Evolutionary conservation across 1,140 invertebrate species (phyloP), one percentile per base, ranked within the genome.

Genomic region (Cydia amplana): DNA sequence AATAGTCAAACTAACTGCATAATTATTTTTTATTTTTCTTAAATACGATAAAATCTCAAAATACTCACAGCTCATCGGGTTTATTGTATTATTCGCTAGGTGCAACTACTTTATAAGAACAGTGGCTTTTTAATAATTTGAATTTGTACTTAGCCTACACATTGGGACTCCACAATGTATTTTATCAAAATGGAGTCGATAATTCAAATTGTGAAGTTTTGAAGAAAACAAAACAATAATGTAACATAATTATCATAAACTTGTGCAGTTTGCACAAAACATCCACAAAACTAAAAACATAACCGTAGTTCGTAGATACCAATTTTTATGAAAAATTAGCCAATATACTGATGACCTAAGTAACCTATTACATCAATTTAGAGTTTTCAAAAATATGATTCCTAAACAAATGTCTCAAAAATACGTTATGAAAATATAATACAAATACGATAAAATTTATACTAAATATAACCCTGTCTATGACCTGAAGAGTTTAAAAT

Each of bases 381-480:
- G 85, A 89, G 83, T 84, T 88, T 91, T 91, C 86, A 90, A 93
- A 93, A 91, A 91, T 93, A 93, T 91, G 84, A 91, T 90, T 91
- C 91, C 88, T 91, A 91, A 93, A 93, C 89, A 88, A 93, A 91
- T 84, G 80, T 93, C 89, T 93, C 89, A 93, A 93, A 93, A 91
- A 91, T 91, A 91, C 86, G 75, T 93, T 91, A 91, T 93, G 90
- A 91, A 91, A 93, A 93, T 91, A 91, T 93, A 91, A 93, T 92
- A 90, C 88, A 90, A 90, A 93, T 91, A 91, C 90, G 87, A 91
- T 93, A 93, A 93, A 92, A 91, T 92, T 93, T 91, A 93, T 91
- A 91, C 90, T 93, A 91, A 91, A 93, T 92, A 91, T 91, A 91
- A 93, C 91, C 91, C 91, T 93, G 90, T 93, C 89, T 91, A 91